Conservation (phyloP, 2,113 vertebrate species). For the Lophotis ruficrista region DNA sequence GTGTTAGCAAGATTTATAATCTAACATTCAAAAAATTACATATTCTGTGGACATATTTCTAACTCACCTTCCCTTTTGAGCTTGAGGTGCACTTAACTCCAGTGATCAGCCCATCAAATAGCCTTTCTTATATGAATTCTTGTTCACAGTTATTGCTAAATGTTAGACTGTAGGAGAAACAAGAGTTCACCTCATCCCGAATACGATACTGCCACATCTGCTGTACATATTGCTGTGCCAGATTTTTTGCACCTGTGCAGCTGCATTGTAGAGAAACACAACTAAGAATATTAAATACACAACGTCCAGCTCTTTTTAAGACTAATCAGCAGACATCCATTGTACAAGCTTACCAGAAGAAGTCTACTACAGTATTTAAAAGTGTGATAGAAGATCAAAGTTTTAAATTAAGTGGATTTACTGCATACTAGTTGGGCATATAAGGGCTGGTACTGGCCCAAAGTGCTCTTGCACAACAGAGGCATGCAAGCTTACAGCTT, state of each 20-base stretch:
- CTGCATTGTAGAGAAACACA: neutral
- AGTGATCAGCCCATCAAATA: neutral
- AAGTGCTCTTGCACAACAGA: neutral
- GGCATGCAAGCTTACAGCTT: neutral
- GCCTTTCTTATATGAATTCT: neutral
- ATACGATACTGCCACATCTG: neutral
- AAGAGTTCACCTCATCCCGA: neutral
- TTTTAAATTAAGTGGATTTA: neutral
- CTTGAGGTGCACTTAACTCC: neutral
- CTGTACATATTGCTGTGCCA: neutral
- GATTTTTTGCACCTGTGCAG: neutral
- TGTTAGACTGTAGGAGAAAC: neutral
- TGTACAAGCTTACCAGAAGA: neutral
- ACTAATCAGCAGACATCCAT: neutral
- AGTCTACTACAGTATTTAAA: neutral
- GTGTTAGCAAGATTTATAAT: neutral
- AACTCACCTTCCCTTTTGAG: neutral
- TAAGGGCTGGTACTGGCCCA: neutral
- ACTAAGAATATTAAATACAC: neutral
- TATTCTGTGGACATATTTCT: neutral
- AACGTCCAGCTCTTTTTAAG: neutral
- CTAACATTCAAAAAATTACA: neutral
- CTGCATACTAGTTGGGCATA: neutral
- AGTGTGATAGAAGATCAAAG: neutral
- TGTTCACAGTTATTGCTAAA: neutral